These are phyloP conservation scores for Rhineura floridana DNA, from an alignment of 2,113 vertebrate genomes.

Conservation along the genomic window DNA sequence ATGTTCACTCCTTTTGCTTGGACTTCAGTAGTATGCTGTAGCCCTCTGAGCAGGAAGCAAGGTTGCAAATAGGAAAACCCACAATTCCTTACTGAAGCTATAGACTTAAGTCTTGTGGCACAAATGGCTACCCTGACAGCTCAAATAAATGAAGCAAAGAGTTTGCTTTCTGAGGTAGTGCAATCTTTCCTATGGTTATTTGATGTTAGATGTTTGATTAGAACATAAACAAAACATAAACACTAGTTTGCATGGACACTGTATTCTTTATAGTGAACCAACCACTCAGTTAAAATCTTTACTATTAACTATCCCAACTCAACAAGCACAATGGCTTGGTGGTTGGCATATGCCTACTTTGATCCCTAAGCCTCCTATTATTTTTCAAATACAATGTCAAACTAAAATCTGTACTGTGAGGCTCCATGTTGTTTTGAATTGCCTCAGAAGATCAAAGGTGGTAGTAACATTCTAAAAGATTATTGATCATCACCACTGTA, in stretches of 20 bases:
- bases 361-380: not conserved
- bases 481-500: slow-evolving; percentile 24
- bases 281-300: accelerated
- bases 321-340: not conserved
- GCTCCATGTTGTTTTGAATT: slow-evolving; percentile 41
- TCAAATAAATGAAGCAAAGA: not conserved
- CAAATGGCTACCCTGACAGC: not conserved
- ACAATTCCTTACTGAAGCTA: not conserved
- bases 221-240: slow-evolving; percentile 25
- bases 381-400: slow-evolving; percentile 24
- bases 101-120: not conserved
- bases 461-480: slow-evolving; percentile 31
- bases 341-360: slow-evolving; percentile 42
- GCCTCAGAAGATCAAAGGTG: slow-evolving; percentile 46
- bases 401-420: slow-evolving; percentile 59
- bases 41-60: not conserved
- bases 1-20: not conserved
- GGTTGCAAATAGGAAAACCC: not conserved
- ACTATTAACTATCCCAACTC: slow-evolving; percentile 30
- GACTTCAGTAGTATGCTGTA: not conserved
- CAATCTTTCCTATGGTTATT: slow-evolving; percentile 9
- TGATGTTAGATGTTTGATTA: not conserved
- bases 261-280: not conserved
- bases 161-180: not conserved
- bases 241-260: not conserved